phyloP scores from a whole-genome alignment of 2,113 vertebrate genomes.

The Chaetops frenatus region DNA sequence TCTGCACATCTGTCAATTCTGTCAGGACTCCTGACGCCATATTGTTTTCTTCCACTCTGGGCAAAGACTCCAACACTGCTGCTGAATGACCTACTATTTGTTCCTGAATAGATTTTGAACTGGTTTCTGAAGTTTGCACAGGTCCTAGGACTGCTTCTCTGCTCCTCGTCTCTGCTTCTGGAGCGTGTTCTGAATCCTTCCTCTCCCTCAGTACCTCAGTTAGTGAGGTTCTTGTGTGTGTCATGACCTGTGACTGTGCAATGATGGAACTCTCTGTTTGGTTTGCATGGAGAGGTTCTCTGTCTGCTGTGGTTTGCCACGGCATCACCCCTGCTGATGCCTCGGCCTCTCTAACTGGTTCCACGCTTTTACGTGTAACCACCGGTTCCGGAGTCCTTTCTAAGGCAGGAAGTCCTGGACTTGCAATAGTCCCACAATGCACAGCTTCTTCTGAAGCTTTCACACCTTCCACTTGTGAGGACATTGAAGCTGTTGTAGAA shows the following conservation, averaged over 20 bases:
- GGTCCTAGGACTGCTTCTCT: neutral
- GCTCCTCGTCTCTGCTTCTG: neutral
- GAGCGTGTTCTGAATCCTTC: neutral
- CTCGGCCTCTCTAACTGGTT: neutral
- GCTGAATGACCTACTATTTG: neutral
- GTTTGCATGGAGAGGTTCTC: neutral
- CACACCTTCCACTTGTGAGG: neutral
- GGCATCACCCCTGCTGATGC: neutral
- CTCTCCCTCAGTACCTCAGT: neutral
- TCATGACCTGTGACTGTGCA: neutral
- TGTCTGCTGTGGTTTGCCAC: neutral
- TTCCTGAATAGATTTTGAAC: neutral
- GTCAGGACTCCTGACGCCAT: neutral
- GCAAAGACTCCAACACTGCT: neutral
- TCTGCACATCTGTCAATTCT: neutral
- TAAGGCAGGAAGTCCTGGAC: neutral
- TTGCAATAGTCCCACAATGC: neutral
- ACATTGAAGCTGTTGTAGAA: neutral
- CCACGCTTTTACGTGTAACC: neutral
- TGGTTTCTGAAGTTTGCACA: neutral
- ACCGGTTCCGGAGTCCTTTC: neutral
- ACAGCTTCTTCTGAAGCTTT: neutral
- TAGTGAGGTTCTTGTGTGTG: neutral
- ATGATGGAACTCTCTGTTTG: neutral
- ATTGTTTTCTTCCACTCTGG: neutral